A percentile compares a stretch with the other conserved stretches of the same genome.
phyloP scores from a whole-genome alignment of 2,888 invertebrate genomes.

The Bimastos eiseni region DNA sequence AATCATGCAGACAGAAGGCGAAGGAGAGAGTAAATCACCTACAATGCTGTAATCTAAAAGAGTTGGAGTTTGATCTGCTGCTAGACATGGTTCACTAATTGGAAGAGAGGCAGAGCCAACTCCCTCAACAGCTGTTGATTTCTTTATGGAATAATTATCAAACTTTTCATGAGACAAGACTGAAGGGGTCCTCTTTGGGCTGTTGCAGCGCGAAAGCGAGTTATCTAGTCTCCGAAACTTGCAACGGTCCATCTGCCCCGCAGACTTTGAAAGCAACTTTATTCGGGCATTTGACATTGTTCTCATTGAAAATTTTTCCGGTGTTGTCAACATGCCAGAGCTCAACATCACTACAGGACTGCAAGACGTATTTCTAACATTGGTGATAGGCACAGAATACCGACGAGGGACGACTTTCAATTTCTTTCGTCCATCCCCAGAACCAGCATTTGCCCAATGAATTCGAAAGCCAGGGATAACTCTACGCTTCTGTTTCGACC shows the following conservation, averaged over 20 bases:
- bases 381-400: not conserved
- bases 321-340: not conserved
- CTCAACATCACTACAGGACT: not conserved
- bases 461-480: not conserved
- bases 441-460: not conserved
- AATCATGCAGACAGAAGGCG: not conserved
- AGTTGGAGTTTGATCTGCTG: not conserved
- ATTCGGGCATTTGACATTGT: not conserved
- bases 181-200: not conserved
- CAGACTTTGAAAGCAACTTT: not conserved
- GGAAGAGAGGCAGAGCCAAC: not conserved
- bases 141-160: not conserved
- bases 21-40: not conserved
- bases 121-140: conserved; percentile 5
- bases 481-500: not conserved
- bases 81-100: not conserved
- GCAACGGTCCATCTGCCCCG: not conserved
- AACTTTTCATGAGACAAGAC: not conserved
- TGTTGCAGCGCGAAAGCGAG: not conserved
- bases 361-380: not conserved
- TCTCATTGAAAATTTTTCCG: not conserved
- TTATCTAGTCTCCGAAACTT: not conserved
- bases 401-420: not conserved
- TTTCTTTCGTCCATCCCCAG: not conserved
- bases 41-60: not conserved